Percentiles rank a stretch among this genome's conserved stretches.
Conservation (phyloP, 2,888 invertebrate genomes). For the Myathropa florea region DNA sequence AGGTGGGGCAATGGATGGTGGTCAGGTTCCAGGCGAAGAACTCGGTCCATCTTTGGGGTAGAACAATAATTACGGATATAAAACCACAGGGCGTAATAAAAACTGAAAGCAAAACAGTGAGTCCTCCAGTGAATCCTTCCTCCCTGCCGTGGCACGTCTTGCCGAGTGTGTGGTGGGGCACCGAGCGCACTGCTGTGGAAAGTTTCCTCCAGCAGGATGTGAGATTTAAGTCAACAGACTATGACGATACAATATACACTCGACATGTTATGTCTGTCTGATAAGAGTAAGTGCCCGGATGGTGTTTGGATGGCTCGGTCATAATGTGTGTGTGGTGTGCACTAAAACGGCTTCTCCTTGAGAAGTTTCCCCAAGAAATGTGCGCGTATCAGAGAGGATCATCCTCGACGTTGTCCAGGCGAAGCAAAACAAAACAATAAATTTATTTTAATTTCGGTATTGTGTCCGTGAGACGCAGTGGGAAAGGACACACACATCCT, state of each 20-base stretch:
- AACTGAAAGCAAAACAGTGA: slow-evolving; percentile 57
- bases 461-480: slow-evolving; percentile 7
- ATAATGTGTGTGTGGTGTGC: background rate
- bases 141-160: background rate
- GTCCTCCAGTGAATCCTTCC: slow-evolving; percentile 44
- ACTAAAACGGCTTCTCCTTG: background rate
- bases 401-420: slow-evolving; percentile 1
- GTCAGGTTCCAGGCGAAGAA: slow-evolving; percentile 14
- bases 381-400: slow-evolving; percentile 12
- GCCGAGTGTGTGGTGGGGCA: background rate
- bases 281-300: slow-evolving; percentile 40
- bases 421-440: slow-evolving; percentile 58
- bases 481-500: too few species aligned
- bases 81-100: slow-evolving; percentile 68
- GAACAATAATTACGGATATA: slow-evolving; percentile 67
- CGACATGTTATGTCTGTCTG: slow-evolving; percentile 51
- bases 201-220: slow-evolving; percentile 44
- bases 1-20: background rate
- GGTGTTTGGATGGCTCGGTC: background rate
- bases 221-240: slow-evolving; percentile 61
- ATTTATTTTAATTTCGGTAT: slow-evolving; percentile 62
- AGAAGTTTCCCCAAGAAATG: slow-evolving; percentile 20
- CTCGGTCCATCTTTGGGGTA: slow-evolving; percentile 50
- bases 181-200: slow-evolving; percentile 27
- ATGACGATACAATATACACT: slow-evolving; percentile 41